Percentiles rank a stretch among this genome's conserved stretches.
phyloP scores from a whole-genome alignment of 2,888 invertebrate genomes.

The Eristalis intricaria region DNA sequence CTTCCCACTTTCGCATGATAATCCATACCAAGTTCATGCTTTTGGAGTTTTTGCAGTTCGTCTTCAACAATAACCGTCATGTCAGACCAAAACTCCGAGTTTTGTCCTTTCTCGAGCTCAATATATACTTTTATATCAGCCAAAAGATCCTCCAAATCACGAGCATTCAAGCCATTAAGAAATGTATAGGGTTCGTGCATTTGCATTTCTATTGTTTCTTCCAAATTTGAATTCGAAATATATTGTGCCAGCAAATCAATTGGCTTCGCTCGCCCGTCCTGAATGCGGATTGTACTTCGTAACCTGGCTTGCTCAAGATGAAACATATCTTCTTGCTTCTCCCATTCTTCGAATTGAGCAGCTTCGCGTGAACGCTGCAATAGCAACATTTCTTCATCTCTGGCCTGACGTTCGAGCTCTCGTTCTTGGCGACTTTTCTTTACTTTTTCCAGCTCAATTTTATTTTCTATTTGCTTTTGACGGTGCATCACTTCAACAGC shows the following conservation, averaged over 20 bases:
- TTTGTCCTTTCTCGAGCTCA: slow-evolving; percentile 93
- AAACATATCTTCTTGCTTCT: slow-evolving; percentile 97
- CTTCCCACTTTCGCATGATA: slow-evolving; percentile 83
- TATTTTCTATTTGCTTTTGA: slow-evolving; percentile 94
- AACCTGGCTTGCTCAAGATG: slow-evolving; percentile 97
- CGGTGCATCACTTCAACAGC: slow-evolving; percentile 92
- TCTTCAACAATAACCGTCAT: slow-evolving; percentile 97
- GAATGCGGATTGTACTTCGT: slow-evolving; percentile 96
- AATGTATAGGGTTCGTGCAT: slow-evolving; percentile 99
- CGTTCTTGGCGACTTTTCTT: slow-evolving; percentile 95
- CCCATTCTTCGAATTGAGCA: slow-evolving; percentile 96
- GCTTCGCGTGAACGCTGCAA: slow-evolving; percentile 94
- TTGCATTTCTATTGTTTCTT: slow-evolving; percentile 98
- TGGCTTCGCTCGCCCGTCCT: slow-evolving; percentile 98
- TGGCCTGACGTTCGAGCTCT: slow-evolving; percentile 91
- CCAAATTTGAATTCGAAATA: slow-evolving; percentile 93
- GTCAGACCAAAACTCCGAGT: slow-evolving; percentile 97
- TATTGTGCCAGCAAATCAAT: slow-evolving; percentile 99
- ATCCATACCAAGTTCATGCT: slow-evolving; percentile 85
- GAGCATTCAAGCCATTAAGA: slow-evolving; percentile 92
- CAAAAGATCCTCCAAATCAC: slow-evolving; percentile 96
- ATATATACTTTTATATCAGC: slow-evolving; percentile 98
- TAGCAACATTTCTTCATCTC: slow-evolving; percentile 91
- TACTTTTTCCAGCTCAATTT: slow-evolving; percentile 95
- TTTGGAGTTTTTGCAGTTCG: slow-evolving; percentile 92